Evolutionary conservation across 2,797 vertebrate species (phyloP), one percentile per base, ranked within the genome.

Genomic region (Centroberyx gerrardi): DNA sequence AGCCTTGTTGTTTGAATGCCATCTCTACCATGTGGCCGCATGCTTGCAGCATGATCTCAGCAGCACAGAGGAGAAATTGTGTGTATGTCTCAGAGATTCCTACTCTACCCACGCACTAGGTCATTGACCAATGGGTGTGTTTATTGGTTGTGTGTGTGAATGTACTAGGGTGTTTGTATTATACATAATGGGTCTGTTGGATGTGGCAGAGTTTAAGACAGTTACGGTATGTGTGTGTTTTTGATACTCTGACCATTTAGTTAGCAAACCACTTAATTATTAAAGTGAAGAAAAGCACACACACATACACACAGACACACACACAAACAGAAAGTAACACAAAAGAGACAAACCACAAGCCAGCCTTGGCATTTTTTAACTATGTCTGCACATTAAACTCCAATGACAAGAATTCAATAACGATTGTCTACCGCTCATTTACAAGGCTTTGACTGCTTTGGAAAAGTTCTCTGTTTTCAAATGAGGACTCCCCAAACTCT

Each of bases 41-140:
- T 93, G 91, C 80, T 93, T 93, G 72, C 48, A 78, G 81, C 83
- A 87, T 94, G 88, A 93, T 87, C 88, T 92, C 91, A 91, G 87
- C 83, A 80, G 87, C 84, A 93, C 91, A 93, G 88, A 88, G 88
- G 86, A 90, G 83, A 93, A 93, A 91, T 92, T 90, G 90, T 93
- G 90, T 92, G 90, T 88, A 88, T 88, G 89, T 94, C 86, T 88
- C 82, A 86, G 73, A 92, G 84, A 93, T 93, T 94, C 92, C 88
- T 91, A 62, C 84, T 82, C 87, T 78, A 82, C 93, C 93, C 92
- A 95, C 93, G 81, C 85, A 86, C 82, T 82, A 59, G 79, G 81
- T 90, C 85, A 83, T 10, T 89, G 85, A 87, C 80, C 73, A 68
- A 67, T 83, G 82, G 64, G 78, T 66, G 70, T 79, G 74, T 76